Evolutionary conservation across 92 coral and sea anemone species (phyloP).

Genomic region (Palythoa caribaeorum): DNA sequence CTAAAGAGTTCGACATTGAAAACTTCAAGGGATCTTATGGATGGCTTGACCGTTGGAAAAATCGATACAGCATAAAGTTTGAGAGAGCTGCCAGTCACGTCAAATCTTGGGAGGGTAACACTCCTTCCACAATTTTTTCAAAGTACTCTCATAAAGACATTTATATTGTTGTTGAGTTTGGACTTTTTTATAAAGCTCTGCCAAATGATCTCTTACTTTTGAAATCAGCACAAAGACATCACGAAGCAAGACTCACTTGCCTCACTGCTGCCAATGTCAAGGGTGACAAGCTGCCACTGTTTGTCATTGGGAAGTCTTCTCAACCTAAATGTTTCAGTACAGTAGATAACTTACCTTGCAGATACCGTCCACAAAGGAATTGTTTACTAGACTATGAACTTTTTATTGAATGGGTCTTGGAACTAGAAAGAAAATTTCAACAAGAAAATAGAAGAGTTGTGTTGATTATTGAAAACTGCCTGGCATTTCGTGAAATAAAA

Average conservation of each 20-base stretch:
- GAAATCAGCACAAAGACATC: slow-evolving; percentile 2
- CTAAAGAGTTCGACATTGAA: not conserved
- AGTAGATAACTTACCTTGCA: slow-evolving; percentile 35
- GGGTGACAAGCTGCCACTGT: slow-evolving; percentile 47
- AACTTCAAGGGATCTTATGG: slow-evolving; percentile 34
- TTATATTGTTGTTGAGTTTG: slow-evolving; percentile 53
- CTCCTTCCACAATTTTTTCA: slow-evolving; percentile 15
- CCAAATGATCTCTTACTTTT: slow-evolving; percentile 53
- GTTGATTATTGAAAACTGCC: slow-evolving; percentile 33
- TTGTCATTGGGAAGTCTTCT: slow-evolving; percentile 43
- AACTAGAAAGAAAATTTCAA: slow-evolving; percentile 23
- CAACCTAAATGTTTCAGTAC: slow-evolving; percentile 32
- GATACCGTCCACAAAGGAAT: slow-evolving; percentile 37
- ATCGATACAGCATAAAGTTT: slow-evolving; percentile 38
- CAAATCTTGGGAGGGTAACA: slow-evolving; percentile 46
- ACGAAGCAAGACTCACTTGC: slow-evolving; percentile 12
- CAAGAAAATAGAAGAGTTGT: slow-evolving; percentile 18
- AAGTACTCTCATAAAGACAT: slow-evolving; percentile 36
- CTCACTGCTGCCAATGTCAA: slow-evolving; percentile 12
- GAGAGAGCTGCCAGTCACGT: slow-evolving; percentile 15
- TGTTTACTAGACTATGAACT: slow-evolving; percentile 16
- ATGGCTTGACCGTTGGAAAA: slow-evolving; percentile 60
- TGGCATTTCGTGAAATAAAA: not conserved
- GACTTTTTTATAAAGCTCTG: slow-evolving; percentile 51
- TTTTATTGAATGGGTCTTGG: slow-evolving; percentile 38